Evolutionary conservation across 1,140 invertebrate genomes (phyloP).

Genomic region (Hormaphis cornu): DNA sequence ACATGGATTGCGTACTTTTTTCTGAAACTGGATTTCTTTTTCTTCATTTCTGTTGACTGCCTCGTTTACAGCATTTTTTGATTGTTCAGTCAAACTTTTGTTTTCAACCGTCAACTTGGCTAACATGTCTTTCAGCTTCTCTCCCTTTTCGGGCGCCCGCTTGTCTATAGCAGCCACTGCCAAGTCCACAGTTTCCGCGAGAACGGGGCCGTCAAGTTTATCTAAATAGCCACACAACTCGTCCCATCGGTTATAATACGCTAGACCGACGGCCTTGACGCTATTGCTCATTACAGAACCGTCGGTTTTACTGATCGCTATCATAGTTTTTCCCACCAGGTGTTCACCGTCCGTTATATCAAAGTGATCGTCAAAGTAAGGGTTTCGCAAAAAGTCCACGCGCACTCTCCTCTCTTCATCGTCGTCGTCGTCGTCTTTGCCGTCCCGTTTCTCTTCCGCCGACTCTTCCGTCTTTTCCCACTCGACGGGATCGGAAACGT

Average conservation of each 20-base stretch:
- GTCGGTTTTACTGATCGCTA: slow-evolving; percentile 48
- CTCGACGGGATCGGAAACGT: slow-evolving; percentile 50
- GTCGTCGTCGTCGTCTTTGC: slow-evolving; percentile 40
- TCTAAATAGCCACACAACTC: slow-evolving; percentile 43
- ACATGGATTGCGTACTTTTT: slow-evolving; percentile 7
- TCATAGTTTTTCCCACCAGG: slow-evolving; percentile 70
- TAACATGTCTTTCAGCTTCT: slow-evolving; percentile 36
- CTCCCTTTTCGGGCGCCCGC: slow-evolving; percentile 33
- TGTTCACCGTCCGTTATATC: slow-evolving; percentile 58
- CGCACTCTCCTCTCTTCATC: slow-evolving; percentile 65
- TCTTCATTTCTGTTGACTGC: not conserved
- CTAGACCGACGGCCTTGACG: slow-evolving; percentile 57
- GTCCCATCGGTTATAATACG: slow-evolving; percentile 42
- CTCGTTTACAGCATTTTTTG: slow-evolving; percentile 5
- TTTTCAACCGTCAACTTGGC: not conserved
- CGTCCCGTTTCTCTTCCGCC: slow-evolving; percentile 42
- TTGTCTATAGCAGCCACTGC: not conserved
- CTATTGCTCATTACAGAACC: slow-evolving; percentile 52
- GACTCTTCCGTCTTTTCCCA: slow-evolving; percentile 43
- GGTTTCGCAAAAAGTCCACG: slow-evolving; percentile 68
- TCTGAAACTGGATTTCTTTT: slow-evolving; percentile 11
- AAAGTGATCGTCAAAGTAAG: slow-evolving; percentile 78
- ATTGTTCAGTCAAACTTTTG: not conserved
- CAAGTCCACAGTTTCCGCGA: slow-evolving; percentile 38
- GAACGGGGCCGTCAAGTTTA: slow-evolving; percentile 34